phyloP scores from a whole-genome alignment of 2,797 vertebrate species.

The Acipenser transmontanus region DNA sequence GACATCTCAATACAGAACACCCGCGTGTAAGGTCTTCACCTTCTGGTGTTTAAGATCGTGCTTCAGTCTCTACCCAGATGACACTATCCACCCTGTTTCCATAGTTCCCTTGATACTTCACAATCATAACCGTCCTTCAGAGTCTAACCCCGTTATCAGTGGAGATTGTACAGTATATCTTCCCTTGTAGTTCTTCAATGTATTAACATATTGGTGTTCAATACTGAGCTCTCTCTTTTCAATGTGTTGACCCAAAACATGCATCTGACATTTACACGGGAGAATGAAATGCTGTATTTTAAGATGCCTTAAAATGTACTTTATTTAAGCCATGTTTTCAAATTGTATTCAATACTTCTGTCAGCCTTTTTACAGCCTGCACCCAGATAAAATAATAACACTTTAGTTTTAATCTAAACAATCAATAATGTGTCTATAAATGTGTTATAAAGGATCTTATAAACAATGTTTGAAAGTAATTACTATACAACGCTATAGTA shows the following conservation, averaged over 20 bases:
- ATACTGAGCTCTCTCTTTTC: slow-evolving; percentile 5
- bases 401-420: too few species aligned
- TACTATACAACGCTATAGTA: too few species aligned
- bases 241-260: background rate
- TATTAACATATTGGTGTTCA: slow-evolving; percentile 20
- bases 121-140: slow-evolving; percentile 9
- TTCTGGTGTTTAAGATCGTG: background rate
- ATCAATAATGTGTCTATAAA: too few species aligned
- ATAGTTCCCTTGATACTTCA: background rate
- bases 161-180: slow-evolving; percentile 7
- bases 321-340: too few species aligned
- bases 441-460: too few species aligned
- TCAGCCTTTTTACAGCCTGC: too few species aligned
- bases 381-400: too few species aligned
- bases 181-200: slow-evolving; percentile 13
- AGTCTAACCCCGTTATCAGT: slow-evolving; percentile 3
- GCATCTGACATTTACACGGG: background rate
- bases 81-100: background rate
- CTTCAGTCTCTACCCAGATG: background rate
- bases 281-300: background rate
- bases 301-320: background rate
- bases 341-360: too few species aligned
- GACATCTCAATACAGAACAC: too few species aligned
- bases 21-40: slow-evolving; percentile 1
- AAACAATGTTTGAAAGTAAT: too few species aligned